Base-by-base conservation (phyloP, 2,888 invertebrate genomes). In the Drosophila melanosoma region DNA sequence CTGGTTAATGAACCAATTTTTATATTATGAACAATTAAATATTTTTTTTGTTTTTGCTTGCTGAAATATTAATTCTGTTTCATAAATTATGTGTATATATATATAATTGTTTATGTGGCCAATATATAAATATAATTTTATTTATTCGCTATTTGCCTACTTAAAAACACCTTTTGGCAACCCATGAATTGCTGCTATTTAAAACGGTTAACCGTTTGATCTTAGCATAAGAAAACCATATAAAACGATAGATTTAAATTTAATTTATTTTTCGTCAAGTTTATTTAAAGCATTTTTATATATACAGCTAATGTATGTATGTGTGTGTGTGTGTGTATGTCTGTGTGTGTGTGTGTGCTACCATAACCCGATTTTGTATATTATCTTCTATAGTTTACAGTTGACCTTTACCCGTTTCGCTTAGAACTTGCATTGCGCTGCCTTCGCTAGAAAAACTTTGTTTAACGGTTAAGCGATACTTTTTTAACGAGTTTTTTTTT, bases 231-330 rank as follows among this genome's bases (percentile, higher is more conserved):
- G 53, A 67, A 40, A 32, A 42, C 17, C 17, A 49, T 58, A 48
- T 56, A 64, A 53, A 68, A 57, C 15, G 20, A 35, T 29, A 48
- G 63, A 36, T 51, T 32, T 23, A 32, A 60, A 32, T 64, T 12
- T 36, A 29, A 17, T 20, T 49, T n/a, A 40, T 58, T 77, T 65
- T 71, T 49, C 29, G 12, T 35, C 33, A 51, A 54, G 38, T 84
- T 84, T 84, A 87, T 84, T 84, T 65, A 0, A 87, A 84, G 83
- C 82, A 69, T 26, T 69, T 60, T 59, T 53, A 26, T 89, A 87
- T 87, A 48, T 80, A 84, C 86, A 89, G 81, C 89, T 72, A 53
- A 52, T 26, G 29, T 62, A 33, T 53, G 32, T 40, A 23, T 32
- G 23, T 53, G 23, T 35, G 23, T 49, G 10, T 38, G 26, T 45